These are phyloP conservation scores for Brachionus rubens DNA, from an alignment of 1,140 invertebrate genomes.

Conservation along the genomic window DNA sequence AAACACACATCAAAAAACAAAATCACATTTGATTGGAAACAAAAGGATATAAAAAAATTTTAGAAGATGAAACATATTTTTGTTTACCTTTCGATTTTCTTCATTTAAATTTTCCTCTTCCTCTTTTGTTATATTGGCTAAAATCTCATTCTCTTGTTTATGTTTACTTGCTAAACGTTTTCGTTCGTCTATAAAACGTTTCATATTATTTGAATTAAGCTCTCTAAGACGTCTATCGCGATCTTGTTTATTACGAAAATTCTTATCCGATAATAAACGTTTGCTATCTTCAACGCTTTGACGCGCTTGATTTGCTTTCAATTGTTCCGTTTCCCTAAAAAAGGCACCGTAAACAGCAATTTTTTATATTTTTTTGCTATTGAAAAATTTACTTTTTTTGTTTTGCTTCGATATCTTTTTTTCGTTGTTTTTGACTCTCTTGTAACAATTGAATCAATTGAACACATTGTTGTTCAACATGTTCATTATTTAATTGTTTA, in stretches of 20 bases:
- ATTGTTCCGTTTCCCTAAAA: constrained; percentile 60
- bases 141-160: constrained; percentile 84
- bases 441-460: constrained; percentile 21
- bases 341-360: no score
- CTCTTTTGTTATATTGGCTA: constrained; percentile 84
- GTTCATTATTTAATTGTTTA: constrained; percentile 14
- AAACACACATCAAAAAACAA: no score
- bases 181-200: constrained; percentile 95
- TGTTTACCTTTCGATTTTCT: constrained; percentile 42
- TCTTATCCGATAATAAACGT: constrained; percentile 91
- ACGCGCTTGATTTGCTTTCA: constrained; percentile 90
- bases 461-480: constrained; percentile 36
- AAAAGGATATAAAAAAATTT: neutral
- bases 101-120: constrained; percentile 77
- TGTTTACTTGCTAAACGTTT: constrained; percentile 82
- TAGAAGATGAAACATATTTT: neutral
- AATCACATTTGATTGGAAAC: no score
- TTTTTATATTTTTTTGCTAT: neutral
- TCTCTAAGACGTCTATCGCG: constrained; percentile 82
- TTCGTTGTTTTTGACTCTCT: constrained; percentile 45
- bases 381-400: constrained; percentile 18
- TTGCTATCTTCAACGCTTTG: constrained; percentile 92
- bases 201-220: constrained; percentile 97
- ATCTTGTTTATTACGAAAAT: constrained; percentile 91
- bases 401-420: constrained; percentile 14